A percentile compares a stretch with the other conserved stretches of the same genome.
Evolutionary conservation across 2,113 vertebrate genomes (phyloP).

Genomic region (Dromiciops gliroides): DNA sequence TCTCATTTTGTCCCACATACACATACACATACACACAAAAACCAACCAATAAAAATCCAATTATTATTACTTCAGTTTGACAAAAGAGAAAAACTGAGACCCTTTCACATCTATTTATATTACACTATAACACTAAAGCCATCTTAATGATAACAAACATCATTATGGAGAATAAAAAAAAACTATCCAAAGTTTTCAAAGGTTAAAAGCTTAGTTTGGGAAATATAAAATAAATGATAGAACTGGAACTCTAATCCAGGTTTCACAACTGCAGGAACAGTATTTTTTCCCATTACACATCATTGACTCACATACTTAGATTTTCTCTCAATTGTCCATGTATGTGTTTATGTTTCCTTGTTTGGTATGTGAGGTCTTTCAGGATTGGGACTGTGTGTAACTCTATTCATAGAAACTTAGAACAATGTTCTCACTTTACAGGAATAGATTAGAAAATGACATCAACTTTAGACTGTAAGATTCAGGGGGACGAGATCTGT

Average conservation of each 20-base stretch:
- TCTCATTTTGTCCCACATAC: not conserved
- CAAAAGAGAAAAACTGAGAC: not conserved
- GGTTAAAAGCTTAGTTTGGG: not conserved
- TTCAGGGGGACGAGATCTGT: not conserved
- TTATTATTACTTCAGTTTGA: not conserved
- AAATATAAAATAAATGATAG: not conserved
- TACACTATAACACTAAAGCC: too few species aligned
- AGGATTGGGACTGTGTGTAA: not conserved
- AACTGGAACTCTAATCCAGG: not conserved
- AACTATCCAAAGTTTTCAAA: too few species aligned
- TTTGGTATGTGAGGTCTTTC: not conserved
- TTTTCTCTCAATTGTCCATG: not conserved
- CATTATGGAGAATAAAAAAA: too few species aligned
- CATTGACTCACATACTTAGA: not conserved
- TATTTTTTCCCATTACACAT: not conserved
- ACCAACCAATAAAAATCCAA: not conserved
- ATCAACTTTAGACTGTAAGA: not conserved
- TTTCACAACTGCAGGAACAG: not conserved
- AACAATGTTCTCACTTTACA: not conserved
- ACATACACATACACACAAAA: not conserved
- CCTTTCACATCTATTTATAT: not conserved
- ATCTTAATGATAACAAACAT: too few species aligned
- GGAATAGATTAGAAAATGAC: not conserved
- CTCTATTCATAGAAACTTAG: not conserved
- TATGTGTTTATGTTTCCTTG: not conserved